A percentile compares a stretch with the other conserved stretches of the same genome.
Conservation (phyloP, 2,113 vertebrate species). For the Cynopterus brachyotis region DNA sequence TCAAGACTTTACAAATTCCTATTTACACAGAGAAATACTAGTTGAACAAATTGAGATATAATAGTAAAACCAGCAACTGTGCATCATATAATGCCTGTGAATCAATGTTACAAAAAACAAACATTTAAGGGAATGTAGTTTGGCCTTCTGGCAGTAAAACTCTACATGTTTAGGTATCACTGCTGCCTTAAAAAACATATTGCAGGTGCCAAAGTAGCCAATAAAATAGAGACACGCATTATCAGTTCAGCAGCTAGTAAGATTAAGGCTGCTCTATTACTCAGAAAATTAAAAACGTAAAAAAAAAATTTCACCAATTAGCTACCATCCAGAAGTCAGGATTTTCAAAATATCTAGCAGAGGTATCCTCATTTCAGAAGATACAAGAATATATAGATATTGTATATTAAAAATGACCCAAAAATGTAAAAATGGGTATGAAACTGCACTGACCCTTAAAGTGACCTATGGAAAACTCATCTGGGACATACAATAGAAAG, state of each 20-base stretch:
- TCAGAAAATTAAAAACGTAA: neutral
- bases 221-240: constrained; percentile 11
- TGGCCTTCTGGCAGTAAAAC: neutral
- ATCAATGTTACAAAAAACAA: neutral
- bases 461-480: neutral
- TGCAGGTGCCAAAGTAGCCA: neutral
- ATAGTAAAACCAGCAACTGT: constrained; percentile 17
- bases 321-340: neutral
- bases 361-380: neutral
- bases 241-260: neutral
- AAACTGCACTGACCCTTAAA: neutral
- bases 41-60: constrained; percentile 7
- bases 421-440: neutral
- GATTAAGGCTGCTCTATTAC: neutral
- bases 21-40: neutral
- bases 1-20: neutral
- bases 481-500: neutral
- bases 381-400: neutral
- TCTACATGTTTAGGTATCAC: neutral
- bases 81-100: neutral
- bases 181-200: neutral
- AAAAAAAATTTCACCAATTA: constrained; percentile 32
- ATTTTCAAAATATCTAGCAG: constrained; percentile 28
- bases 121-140: neutral
- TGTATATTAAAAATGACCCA: neutral